phyloP scores from a whole-genome alignment of 35 echinoderm and acorn worm species.

The Lytechinus variegatus region DNA sequence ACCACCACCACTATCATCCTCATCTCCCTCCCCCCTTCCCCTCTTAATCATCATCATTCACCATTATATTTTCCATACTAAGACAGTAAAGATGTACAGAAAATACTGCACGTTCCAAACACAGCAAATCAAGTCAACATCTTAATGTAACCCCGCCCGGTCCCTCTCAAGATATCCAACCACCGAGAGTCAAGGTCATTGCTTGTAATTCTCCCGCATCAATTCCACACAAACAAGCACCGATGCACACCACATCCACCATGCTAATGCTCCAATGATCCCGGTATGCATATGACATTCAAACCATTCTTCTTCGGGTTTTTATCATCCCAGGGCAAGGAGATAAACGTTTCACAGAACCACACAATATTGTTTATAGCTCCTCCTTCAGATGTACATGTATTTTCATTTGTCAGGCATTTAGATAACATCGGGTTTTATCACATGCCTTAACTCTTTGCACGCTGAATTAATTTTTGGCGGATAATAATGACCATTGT shows the following conservation, averaged over 20 bases:
- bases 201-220: background rate
- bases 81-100: background rate
- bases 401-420: background rate
- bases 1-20: too few relatives aligned
- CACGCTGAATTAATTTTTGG: too few relatives aligned
- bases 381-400: background rate
- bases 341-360: conserved; percentile 19
- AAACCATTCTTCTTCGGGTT: background rate
- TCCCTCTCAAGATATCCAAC: background rate
- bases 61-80: too few relatives aligned
- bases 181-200: background rate
- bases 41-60: too few relatives aligned
- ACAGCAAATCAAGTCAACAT: background rate
- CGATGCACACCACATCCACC: background rate
- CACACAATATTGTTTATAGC: background rate
- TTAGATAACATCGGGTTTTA: too few relatives aligned
- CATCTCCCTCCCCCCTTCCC: too few relatives aligned
- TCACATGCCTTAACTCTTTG: too few relatives aligned
- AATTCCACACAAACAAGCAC: background rate
- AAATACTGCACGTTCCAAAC: background rate
- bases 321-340: background rate
- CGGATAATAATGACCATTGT: too few relatives aligned
- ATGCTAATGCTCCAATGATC: background rate
- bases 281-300: background rate
- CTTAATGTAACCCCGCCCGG: background rate